Conservation (phyloP, 2,113 vertebrate genomes). For the Chloroceryle aenea region DNA sequence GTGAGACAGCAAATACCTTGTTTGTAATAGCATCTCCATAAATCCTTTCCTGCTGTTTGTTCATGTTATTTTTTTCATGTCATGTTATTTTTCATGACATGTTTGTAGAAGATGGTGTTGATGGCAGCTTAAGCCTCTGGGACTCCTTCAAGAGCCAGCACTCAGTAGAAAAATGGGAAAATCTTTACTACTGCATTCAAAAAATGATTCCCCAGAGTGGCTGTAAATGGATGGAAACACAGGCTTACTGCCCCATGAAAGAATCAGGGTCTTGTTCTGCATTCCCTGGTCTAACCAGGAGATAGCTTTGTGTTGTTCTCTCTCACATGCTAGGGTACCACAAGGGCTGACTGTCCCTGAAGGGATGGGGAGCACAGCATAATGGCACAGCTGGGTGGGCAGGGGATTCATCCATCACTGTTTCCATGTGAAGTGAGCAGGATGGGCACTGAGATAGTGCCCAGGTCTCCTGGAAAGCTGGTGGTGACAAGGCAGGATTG, state of each 20-base stretch:
- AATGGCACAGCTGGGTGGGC: background rate
- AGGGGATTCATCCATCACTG: background rate
- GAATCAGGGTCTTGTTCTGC: background rate
- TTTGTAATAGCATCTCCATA: background rate
- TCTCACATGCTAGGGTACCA: rapidly evolving
- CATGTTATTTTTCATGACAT: background rate
- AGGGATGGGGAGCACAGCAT: rapidly evolving
- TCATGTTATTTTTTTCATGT: background rate
- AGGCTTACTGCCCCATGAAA: background rate
- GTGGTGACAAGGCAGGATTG: background rate
- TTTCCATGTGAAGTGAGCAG: background rate
- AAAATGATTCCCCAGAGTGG: background rate
- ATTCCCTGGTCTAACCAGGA: background rate
- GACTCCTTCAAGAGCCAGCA: background rate
- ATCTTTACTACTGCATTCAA: background rate
- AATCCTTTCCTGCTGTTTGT: background rate
- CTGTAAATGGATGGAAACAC: background rate
- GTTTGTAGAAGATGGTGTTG: background rate
- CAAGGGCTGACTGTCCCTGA: background rate
- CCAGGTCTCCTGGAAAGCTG: background rate
- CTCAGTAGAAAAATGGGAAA: background rate
- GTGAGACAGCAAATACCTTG: background rate
- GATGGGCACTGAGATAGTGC: background rate
- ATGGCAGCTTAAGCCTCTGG: background rate
- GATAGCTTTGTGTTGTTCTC: background rate